phyloP scores from a whole-genome alignment of 2,797 vertebrate species.

The Tamandua tetradactyla region DNA sequence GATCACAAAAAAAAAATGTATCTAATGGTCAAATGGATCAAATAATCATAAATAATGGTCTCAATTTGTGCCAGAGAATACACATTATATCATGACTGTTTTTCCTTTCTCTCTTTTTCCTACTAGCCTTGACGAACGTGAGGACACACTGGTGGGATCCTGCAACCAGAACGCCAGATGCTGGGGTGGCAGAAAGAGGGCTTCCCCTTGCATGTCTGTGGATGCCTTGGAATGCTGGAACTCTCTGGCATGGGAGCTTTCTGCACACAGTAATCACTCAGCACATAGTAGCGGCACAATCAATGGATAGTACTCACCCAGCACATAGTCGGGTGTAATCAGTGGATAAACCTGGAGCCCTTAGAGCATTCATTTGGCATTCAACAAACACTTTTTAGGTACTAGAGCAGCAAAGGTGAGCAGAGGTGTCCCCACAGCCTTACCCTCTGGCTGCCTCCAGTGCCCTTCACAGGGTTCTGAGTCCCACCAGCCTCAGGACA shows the following conservation, averaged over 20 bases:
- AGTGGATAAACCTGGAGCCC: not conserved
- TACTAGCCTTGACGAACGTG: not conserved
- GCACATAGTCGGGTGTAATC: not conserved
- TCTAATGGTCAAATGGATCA: not conserved
- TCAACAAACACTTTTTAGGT: not conserved
- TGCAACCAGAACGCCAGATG: not conserved
- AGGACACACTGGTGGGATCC: not conserved
- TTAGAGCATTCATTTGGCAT: not conserved
- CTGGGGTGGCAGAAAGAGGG: not conserved
- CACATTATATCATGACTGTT: not conserved
- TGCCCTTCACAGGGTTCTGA: not conserved
- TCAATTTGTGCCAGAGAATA: not conserved
- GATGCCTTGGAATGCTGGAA: not conserved
- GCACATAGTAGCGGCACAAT: not conserved
- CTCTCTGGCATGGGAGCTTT: not conserved
- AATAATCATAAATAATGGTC: not conserved
- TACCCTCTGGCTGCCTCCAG: not conserved
- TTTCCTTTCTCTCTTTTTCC: not conserved
- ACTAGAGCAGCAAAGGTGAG: not conserved
- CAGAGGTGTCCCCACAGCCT: no score
- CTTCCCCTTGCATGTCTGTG: not conserved
- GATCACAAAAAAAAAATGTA: not conserved
- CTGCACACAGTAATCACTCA: accelerated
- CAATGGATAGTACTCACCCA: accelerated
- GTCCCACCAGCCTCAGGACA: no score